phyloP scores from a whole-genome alignment of 92 coral and sea anemone genomes.

The Porites rus region DNA sequence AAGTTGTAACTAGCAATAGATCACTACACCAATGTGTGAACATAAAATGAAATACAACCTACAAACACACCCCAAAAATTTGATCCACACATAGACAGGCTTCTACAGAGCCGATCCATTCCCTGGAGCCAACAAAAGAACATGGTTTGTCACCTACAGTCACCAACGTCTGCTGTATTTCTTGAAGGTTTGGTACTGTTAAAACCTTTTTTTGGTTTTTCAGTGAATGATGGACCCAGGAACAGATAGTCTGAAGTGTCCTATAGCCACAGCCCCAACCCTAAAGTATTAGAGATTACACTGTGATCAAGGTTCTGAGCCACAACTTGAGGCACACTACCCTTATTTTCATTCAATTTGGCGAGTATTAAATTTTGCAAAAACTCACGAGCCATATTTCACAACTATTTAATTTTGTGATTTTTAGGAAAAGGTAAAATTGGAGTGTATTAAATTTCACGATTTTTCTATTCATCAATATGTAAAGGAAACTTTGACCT shows the following conservation, averaged over 20 bases:
- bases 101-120: slow-evolving; percentile 98
- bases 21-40: no score
- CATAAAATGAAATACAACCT: neutral
- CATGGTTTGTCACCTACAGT: slow-evolving; percentile 80
- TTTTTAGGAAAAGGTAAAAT: no score
- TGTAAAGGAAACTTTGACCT: no score
- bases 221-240: slow-evolving; percentile 78
- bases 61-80: slow-evolving; percentile 82
- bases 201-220: slow-evolving; percentile 2
- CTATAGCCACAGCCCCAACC: slow-evolving; percentile 99
- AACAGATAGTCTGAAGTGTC: slow-evolving; percentile 94
- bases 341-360: no score
- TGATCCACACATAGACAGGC: slow-evolving; percentile 88
- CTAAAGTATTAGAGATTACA: slow-evolving; percentile 38
- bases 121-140: slow-evolving; percentile 82
- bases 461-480: no score
- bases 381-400: no score
- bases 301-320: no score
- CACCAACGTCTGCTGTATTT: slow-evolving; percentile 88
- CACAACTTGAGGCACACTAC: no score
- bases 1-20: no score
- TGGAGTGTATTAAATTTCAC: no score
- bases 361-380: no score
- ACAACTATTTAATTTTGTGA: no score
- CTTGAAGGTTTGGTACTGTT: slow-evolving; percentile 70